Percentiles rank a stretch among this genome's conserved stretches.
These are phyloP conservation scores for Apostichopus leukothele DNA, from an alignment of 53 echinoderm and acorn worm species.

Conservation along the genomic window DNA sequence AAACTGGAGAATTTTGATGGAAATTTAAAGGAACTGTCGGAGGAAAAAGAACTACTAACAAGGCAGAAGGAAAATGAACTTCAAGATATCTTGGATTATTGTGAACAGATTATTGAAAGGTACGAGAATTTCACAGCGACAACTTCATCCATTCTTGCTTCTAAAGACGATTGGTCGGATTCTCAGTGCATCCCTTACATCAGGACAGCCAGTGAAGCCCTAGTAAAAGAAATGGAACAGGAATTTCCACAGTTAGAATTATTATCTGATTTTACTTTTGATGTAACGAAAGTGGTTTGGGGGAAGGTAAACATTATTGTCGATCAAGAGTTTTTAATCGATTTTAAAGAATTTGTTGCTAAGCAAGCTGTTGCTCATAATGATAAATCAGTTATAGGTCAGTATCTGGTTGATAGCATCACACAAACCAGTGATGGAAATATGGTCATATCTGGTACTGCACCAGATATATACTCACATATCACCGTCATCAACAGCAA, in stretches of 20 bases:
- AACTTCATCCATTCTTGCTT: background rate
- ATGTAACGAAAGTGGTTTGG: too few species aligned
- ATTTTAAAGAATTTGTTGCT: too few species aligned
- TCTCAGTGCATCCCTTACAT: background rate
- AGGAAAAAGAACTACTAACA: background rate
- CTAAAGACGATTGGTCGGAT: background rate
- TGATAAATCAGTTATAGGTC: too few species aligned
- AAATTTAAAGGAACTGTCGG: background rate
- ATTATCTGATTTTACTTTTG: background rate
- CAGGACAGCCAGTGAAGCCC: background rate
- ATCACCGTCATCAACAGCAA: background rate
- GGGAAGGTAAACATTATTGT: too few species aligned
- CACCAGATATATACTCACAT: background rate
- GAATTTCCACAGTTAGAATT: background rate
- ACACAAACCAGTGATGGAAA: background rate
- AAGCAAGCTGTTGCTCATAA: too few species aligned
- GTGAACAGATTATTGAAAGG: background rate
- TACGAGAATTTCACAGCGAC: background rate
- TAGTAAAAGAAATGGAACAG: background rate
- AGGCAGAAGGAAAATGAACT: background rate
- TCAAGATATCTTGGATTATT: background rate
- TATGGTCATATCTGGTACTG: background rate
- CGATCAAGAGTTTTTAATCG: too few species aligned
- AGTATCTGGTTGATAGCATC: background rate
- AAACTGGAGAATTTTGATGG: background rate